Evolutionary conservation across 2,888 invertebrate species (phyloP).

Genomic region (Chironomus tentans): DNA sequence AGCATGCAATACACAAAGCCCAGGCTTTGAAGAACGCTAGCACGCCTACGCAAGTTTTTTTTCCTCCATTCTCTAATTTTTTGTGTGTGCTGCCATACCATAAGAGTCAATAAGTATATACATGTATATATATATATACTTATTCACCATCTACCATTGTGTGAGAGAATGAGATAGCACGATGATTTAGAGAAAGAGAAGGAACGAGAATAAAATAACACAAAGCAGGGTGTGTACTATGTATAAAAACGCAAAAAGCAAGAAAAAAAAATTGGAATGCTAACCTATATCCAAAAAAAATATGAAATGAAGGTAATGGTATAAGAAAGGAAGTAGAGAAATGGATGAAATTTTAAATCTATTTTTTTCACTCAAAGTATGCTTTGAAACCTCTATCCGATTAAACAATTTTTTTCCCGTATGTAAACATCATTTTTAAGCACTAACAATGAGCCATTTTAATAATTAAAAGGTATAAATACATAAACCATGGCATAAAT

Average conservation of each 20-base stretch:
- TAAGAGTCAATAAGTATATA: background rate
- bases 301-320: background rate
- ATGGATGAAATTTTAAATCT: too few species aligned
- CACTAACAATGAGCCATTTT: too few species aligned
- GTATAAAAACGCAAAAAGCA: background rate
- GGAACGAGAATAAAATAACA: background rate
- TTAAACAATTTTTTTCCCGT: too few species aligned
- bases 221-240: background rate
- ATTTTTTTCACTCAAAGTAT: too few species aligned
- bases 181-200: constrained; percentile 3
- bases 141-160: too few species aligned
- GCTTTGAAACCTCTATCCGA: too few species aligned
- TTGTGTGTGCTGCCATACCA: background rate
- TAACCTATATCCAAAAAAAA: background rate
- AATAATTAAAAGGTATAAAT: too few species aligned
- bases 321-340: too few species aligned
- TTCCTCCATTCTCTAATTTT: background rate
- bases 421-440: too few species aligned
- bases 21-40: background rate
- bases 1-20: background rate
- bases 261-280: background rate
- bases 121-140: background rate
- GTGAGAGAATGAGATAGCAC: background rate
- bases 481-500: too few species aligned
- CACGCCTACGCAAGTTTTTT: constrained; percentile 1